phyloP scores from a whole-genome alignment of 2,113 vertebrate species.

The Prunella fulvescens region DNA sequence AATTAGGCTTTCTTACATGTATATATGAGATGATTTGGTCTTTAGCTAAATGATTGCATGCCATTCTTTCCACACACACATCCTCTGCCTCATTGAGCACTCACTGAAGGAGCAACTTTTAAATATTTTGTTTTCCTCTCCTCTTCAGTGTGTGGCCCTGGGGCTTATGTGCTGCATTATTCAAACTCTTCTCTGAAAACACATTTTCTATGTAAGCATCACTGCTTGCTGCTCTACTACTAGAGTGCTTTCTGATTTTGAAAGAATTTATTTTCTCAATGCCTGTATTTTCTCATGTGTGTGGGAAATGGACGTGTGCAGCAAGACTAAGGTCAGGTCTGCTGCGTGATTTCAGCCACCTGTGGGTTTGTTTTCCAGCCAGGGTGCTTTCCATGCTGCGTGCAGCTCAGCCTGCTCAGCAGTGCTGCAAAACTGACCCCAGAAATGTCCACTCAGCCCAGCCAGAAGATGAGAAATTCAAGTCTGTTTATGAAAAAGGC shows the following conservation, averaged over 20 bases:
- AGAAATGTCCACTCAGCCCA: not conserved
- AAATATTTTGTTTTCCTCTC: slow-evolving; percentile 23
- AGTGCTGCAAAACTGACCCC: not conserved
- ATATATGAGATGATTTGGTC: not conserved
- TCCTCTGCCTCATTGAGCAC: not conserved
- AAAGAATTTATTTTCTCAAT: not conserved
- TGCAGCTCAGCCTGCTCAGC: not conserved
- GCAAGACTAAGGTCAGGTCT: not conserved
- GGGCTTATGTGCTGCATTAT: not conserved
- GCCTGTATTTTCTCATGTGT: not conserved
- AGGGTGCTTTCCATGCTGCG: fast-evolving
- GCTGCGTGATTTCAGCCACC: not conserved
- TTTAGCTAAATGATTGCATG: not conserved
- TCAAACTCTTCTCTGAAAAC: not conserved
- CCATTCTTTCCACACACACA: not conserved
- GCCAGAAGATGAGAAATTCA: not conserved
- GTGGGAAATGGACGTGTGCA: not conserved
- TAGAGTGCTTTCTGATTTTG: not conserved
- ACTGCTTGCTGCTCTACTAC: not conserved
- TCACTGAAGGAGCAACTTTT: not conserved
- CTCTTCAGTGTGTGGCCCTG: not conserved
- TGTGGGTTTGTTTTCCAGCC: not conserved
- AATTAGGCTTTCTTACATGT: not conserved
- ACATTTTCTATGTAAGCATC: not conserved
- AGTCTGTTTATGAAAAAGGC: not conserved